Conservation (phyloP, 2,113 vertebrate genomes). For the Mesocricetus auratus region DNA sequence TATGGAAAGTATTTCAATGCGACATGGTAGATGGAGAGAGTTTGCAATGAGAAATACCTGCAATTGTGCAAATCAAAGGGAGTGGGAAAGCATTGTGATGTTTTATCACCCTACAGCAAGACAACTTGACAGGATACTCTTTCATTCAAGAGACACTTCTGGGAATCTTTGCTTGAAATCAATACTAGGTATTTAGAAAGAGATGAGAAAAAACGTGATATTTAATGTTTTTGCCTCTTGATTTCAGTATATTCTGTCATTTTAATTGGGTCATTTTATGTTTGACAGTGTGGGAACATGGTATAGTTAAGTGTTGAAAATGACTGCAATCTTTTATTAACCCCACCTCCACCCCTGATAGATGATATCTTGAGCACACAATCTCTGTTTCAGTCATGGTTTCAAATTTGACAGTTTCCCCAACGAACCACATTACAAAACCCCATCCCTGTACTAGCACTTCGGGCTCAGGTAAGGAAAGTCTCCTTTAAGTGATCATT, state of each 20-base stretch:
- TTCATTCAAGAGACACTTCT: background rate
- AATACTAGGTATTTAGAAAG: background rate
- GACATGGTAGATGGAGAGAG: background rate
- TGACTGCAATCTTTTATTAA: background rate
- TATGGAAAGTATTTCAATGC: slow-evolving; percentile 26
- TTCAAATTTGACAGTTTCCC: background rate
- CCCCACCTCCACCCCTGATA: background rate
- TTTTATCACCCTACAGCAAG: background rate
- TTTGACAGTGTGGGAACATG: background rate
- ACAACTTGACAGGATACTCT: slow-evolving; percentile 35
- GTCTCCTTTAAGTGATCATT: background rate
- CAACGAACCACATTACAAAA: background rate
- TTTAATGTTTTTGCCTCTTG: background rate
- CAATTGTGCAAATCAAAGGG: background rate
- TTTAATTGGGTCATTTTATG: background rate
- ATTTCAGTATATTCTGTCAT: background rate
- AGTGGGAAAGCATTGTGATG: background rate
- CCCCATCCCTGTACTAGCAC: accelerated
- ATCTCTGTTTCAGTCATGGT: background rate
- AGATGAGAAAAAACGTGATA: background rate
- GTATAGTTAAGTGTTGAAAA: background rate
- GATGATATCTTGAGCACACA: background rate
- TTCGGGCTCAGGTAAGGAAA: background rate
- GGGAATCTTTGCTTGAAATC: background rate
- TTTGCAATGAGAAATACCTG: slow-evolving; percentile 38